Evolutionary conservation across 1,140 invertebrate genomes (phyloP).

Genomic region (Halictus rubicundus): DNA sequence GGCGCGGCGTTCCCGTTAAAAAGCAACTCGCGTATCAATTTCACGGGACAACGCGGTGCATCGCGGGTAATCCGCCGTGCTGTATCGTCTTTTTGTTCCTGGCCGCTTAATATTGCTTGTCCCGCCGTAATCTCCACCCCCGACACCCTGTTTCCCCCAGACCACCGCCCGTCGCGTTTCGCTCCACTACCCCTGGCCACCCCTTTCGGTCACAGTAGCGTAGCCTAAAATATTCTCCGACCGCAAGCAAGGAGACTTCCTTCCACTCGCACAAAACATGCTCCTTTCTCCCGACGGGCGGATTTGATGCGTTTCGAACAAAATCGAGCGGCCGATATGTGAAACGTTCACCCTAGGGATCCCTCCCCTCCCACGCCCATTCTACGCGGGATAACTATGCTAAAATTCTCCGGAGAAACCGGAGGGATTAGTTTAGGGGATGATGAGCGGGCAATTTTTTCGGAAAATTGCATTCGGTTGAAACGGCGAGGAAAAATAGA

Average conservation of each 20-base stretch:
- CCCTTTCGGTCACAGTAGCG: constrained; percentile 38
- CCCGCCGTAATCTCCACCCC: constrained; percentile 72
- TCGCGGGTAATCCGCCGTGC: constrained; percentile 72
- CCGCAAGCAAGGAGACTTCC: not conserved
- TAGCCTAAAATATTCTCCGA: constrained; percentile 44
- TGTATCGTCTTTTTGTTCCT: constrained; percentile 77
- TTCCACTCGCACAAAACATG: constrained; percentile 14
- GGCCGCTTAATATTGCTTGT: constrained; percentile 77
- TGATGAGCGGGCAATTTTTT: too few relatives aligned
- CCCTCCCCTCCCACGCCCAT: too few relatives aligned
- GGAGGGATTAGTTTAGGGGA: too few relatives aligned
- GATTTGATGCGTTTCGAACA: too few relatives aligned
- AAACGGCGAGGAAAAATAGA: too few relatives aligned
- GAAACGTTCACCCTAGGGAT: too few relatives aligned
- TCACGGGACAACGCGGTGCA: constrained; percentile 76
- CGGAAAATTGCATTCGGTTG: too few relatives aligned
- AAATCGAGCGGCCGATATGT: too few relatives aligned
- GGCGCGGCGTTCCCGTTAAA: constrained; percentile 61
- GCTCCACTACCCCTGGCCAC: constrained; percentile 47
- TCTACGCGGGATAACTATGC: too few relatives aligned
- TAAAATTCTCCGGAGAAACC: too few relatives aligned
- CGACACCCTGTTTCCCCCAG: constrained; percentile 57
- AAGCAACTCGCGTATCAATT: constrained; percentile 78
- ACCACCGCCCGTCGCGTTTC: constrained; percentile 41
- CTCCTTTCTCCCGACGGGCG: not conserved